A percentile compares a stretch with the other conserved stretches of the same genome.
These are phyloP conservation scores for Neodiprion pinetum DNA, from an alignment of 1,140 invertebrate genomes.

Conservation along the genomic window DNA sequence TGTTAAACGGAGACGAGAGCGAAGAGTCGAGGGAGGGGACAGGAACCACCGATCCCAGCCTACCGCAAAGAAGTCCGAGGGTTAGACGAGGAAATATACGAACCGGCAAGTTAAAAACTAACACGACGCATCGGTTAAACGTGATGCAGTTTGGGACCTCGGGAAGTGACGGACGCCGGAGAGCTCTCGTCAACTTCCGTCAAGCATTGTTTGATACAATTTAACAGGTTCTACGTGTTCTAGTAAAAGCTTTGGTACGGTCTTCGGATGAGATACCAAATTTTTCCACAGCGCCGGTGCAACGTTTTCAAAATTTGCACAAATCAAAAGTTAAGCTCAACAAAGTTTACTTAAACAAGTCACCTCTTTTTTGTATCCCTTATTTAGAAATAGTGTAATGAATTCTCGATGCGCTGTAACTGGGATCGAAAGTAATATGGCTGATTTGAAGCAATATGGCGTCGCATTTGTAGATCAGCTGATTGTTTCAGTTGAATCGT, in stretches of 20 bases:
- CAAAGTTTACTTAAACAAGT: too few species aligned
- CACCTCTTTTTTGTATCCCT: too few species aligned
- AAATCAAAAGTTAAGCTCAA: too few species aligned
- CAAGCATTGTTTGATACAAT: neutral
- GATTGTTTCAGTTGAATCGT: too few species aligned
- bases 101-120: neutral
- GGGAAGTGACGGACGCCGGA: neutral
- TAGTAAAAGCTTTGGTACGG: neutral
- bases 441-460: too few species aligned
- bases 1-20: conserved; percentile 36
- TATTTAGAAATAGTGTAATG: too few species aligned
- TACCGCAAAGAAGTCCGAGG: neutral
- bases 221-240: neutral
- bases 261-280: too few species aligned
- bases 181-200: neutral
- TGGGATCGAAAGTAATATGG: too few species aligned
- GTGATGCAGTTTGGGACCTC: neutral
- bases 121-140: neutral
- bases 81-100: neutral
- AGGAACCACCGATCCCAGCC: conserved; percentile 1
- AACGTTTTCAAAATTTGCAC: too few species aligned
- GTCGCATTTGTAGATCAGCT: too few species aligned
- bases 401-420: too few species aligned
- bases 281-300: too few species aligned
- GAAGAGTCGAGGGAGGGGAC: neutral